Base-by-base conservation (phyloP, 2,113 vertebrate genomes). In the Garra rufa region DNA sequence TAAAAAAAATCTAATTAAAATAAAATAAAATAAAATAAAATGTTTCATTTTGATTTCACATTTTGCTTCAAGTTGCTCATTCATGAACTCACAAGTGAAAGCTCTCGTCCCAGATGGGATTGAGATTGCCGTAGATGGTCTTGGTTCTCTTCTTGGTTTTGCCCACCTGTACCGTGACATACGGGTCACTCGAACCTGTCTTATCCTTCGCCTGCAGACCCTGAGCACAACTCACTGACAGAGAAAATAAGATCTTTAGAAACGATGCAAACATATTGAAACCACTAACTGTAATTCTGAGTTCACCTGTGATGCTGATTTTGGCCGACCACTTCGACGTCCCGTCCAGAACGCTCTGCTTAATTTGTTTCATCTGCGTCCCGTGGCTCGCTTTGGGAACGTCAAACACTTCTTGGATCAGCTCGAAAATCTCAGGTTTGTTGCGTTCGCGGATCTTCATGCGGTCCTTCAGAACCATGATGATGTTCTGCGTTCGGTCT, bases 401-500 rank as follows among this genome's bases (percentile, higher is more conserved):
- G 0, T 85, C 96, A 43, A 99, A 99, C 83, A 99, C 95, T 91
- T 99, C 98, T 89, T 97, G 97, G 91, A 99, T 99, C 77, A 96
- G 95, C 92, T 99, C 97, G 73, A 99, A 99, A 90, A 99, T 99
- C 93, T 99, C 98, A 0, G 98, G 98, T 76, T 98, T 99, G 93
- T 99, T 99, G 85, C 98, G 94, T 89, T 99, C 98, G 3, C 98
- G 94, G 92, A 99, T 99, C 94, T 99, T 99, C 98, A 99, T 99
- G 86, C 98, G 96, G 89, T 99, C 98, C 89, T 99, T 99, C 71
- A 99, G 94, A 87, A 98, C 98, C 98, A 98, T 98, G 91, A 99
- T 99, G 90, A 99, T 99, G 84, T 98, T 99, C 93, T 98, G 98
- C 0, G 98, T 99, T 17, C 97, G 92, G 91, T 99, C 98, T 90